These are phyloP conservation scores for Ormyrus nitidulus DNA, from an alignment of 2,888 invertebrate genomes.

Conservation along the genomic window DNA sequence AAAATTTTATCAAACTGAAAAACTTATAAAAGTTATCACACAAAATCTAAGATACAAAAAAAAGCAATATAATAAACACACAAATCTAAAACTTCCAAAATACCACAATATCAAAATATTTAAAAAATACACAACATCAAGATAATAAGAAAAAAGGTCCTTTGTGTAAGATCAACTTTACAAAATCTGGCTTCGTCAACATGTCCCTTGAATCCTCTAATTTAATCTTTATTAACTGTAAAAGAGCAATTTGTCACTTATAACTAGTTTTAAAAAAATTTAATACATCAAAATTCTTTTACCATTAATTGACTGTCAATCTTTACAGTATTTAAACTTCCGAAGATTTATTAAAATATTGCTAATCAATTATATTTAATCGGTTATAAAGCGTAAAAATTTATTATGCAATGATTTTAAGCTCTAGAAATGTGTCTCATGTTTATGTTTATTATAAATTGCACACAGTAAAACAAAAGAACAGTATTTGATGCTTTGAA, in stretches of 20 bases:
- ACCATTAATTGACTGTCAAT: neutral
- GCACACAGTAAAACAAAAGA: constrained; percentile 25
- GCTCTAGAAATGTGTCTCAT: constrained; percentile 50
- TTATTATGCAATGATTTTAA: constrained; percentile 16
- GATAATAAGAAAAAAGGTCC: constrained; percentile 55
- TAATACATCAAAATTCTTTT: constrained; percentile 8
- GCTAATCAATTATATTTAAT: constrained; percentile 4
- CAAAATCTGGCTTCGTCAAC: constrained; percentile 56
- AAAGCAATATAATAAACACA: constrained; percentile 55
- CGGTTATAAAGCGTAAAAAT: neutral
- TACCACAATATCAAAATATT: constrained; percentile 54
- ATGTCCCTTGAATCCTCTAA: constrained; percentile 45
- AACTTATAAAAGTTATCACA: constrained; percentile 38
- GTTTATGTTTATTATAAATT: constrained; percentile 16
- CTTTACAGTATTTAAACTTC: too few species aligned
- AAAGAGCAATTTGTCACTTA: constrained; percentile 39
- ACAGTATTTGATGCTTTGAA: neutral
- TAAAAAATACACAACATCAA: constrained; percentile 56
- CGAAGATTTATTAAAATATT: neutral
- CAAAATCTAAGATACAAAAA: constrained; percentile 54
- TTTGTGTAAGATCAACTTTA: constrained; percentile 56
- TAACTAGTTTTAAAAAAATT: neutral
- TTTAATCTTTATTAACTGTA: constrained; percentile 27
- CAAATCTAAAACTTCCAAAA: constrained; percentile 56
- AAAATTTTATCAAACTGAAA: constrained; percentile 10